Percentiles rank a stretch among this genome's conserved stretches.
phyloP scores from a whole-genome alignment of 2,113 vertebrate species.

The Aspiorhynchus laticeps region DNA sequence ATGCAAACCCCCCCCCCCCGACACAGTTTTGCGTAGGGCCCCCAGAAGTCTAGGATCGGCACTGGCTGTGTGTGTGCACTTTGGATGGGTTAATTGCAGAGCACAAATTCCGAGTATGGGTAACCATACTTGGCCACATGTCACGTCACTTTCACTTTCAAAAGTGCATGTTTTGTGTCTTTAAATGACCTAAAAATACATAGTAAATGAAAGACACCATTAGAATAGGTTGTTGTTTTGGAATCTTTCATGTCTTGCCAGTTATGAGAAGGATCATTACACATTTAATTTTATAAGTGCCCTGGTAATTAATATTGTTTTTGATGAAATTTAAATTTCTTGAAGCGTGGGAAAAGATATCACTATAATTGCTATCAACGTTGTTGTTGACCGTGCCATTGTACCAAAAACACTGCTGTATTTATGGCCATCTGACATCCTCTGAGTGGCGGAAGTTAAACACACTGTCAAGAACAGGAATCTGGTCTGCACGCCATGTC shows the following conservation, averaged over 20 bases:
- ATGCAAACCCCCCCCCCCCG: too few relatives aligned
- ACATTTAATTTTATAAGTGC: background rate
- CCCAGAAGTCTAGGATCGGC: too few relatives aligned
- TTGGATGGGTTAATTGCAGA: too few relatives aligned
- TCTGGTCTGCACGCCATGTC: conserved; percentile 49
- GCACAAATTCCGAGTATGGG: too few relatives aligned
- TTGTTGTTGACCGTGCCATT: background rate
- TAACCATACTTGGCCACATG: too few relatives aligned
- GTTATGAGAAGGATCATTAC: background rate
- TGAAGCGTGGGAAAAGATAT: conserved; percentile 55
- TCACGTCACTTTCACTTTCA: too few relatives aligned
- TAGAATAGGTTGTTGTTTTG: background rate
- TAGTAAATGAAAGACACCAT: background rate
- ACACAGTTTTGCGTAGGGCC: too few relatives aligned
- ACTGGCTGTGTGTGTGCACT: too few relatives aligned
- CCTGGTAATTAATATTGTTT: too few relatives aligned
- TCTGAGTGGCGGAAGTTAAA: conserved; percentile 45
- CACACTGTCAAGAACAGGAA: conserved; percentile 53
- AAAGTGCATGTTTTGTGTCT: too few relatives aligned
- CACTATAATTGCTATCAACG: conserved; percentile 22
- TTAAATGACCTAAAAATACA: background rate
- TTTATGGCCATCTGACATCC: conserved; percentile 48
- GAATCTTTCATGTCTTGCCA: background rate
- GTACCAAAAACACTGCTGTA: conserved; percentile 47
- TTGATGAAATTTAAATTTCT: conserved; percentile 32